Percentiles rank a stretch among this genome's conserved stretches.
Conservation (phyloP, 2,888 invertebrate species). For the Leptarthrus brevirostris region DNA sequence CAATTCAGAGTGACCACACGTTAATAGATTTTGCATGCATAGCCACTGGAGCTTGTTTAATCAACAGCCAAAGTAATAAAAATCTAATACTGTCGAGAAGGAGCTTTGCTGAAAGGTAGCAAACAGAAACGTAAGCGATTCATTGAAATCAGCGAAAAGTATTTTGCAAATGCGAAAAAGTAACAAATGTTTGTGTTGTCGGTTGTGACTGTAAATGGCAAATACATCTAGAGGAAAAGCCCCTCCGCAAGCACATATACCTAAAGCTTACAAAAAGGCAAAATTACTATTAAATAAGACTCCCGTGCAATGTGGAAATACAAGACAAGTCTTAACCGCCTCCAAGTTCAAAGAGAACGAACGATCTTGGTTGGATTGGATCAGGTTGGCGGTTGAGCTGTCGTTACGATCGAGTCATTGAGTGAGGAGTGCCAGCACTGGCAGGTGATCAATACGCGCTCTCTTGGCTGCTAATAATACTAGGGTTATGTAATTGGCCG, state of each 20-base stretch:
- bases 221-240: background rate
- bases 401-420: background rate
- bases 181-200: too few species aligned
- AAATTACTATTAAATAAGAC: background rate
- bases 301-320: background rate
- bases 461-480: background rate
- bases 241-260: background rate
- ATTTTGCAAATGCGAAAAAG: too few species aligned
- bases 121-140: too few species aligned
- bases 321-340: background rate
- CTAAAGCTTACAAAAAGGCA: background rate
- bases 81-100: too few species aligned
- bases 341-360: slow-evolving; percentile 33
- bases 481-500: background rate
- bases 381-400: slow-evolving; percentile 3
- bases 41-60: too few species aligned
- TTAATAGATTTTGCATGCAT: too few species aligned
- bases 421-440: background rate
- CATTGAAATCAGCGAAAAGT: too few species aligned
- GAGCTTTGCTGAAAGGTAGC: too few species aligned
- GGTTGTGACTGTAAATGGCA: too few species aligned
- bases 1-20: too few species aligned
- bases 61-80: too few species aligned
- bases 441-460: background rate
- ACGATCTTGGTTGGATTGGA: background rate